Conservation (phyloP, 2,113 vertebrate genomes). For the Pyxicephalus adspersus region DNA sequence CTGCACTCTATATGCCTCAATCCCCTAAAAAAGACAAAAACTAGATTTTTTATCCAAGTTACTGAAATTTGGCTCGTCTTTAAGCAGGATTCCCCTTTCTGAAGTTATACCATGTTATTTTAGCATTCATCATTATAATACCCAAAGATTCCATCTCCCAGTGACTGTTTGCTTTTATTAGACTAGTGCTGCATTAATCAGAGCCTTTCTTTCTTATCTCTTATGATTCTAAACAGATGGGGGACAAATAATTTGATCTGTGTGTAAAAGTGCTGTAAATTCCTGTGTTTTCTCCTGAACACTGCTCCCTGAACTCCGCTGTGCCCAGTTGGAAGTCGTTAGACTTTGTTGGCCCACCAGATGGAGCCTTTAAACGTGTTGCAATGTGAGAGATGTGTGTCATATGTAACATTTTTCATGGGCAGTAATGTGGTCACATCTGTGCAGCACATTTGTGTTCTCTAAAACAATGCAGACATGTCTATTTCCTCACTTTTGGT, state of each 20-base stretch:
- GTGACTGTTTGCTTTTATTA: not conserved
- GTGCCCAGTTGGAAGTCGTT: slow-evolving; percentile 19
- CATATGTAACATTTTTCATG: slow-evolving; percentile 43
- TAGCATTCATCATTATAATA: too few species aligned
- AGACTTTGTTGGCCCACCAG: slow-evolving; percentile 34
- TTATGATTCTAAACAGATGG: slow-evolving; percentile 27
- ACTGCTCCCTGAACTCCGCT: slow-evolving; percentile 6
- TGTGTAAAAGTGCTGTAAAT: slow-evolving; percentile 33
- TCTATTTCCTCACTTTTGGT: slow-evolving; percentile 44
- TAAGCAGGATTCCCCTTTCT: too few species aligned
- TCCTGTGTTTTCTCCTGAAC: slow-evolving; percentile 12
- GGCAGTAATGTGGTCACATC: slow-evolving; percentile 48
- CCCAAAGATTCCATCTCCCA: too few species aligned
- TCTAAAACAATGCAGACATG: slow-evolving; percentile 36
- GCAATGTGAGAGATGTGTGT: slow-evolving; percentile 17
- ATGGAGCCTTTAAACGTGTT: slow-evolving; percentile 40
- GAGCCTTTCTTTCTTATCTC: not conserved
- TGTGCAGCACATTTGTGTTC: slow-evolving; percentile 44
- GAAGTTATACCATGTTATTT: too few species aligned
- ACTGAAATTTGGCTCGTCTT: too few species aligned
- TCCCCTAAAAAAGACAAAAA: too few species aligned
- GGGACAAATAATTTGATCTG: slow-evolving; percentile 15
- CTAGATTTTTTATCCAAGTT: too few species aligned
- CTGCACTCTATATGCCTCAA: too few species aligned
- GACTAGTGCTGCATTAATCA: not conserved